Percentiles rank a stretch among this genome's conserved stretches.
Evolutionary conservation across 2,797 vertebrate genomes (phyloP).

Genomic region (Coilia nasus): DNA sequence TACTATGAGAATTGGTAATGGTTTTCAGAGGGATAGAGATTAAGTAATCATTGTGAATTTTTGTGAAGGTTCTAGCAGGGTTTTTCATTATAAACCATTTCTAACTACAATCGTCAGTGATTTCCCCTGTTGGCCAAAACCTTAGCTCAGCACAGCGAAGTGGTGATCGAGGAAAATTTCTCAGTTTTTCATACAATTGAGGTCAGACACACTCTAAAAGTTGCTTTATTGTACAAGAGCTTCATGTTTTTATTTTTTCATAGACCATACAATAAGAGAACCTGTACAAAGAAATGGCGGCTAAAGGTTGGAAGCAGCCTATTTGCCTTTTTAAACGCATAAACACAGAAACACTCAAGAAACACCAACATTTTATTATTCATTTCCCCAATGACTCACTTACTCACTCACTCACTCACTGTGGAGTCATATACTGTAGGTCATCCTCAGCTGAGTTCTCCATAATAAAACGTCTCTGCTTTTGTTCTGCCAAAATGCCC

Average conservation of each 20-base stretch:
- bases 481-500: constrained; percentile 16
- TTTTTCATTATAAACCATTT: neutral
- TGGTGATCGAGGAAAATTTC: neutral
- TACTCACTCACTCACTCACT: neutral
- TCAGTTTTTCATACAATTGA: neutral
- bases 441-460: neutral
- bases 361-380: neutral
- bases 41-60: neutral
- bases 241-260: neutral
- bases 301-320: neutral
- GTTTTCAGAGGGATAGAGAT: neutral
- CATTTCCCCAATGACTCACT: neutral
- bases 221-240: neutral
- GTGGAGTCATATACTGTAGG: constrained; percentile 7
- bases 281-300: neutral
- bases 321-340: neutral
- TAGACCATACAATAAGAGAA: too few relatives aligned
- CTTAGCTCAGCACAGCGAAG: neutral
- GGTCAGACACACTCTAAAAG: neutral
- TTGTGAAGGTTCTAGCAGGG: too few relatives aligned
- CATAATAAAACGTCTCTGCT: neutral
- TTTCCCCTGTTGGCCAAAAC: neutral
- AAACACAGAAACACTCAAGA: neutral
- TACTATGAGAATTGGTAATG: too few relatives aligned
- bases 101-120: neutral